Evolutionary conservation across 2,113 vertebrate genomes (phyloP).

Genomic region (Stomatorhinus ivindoensis): DNA sequence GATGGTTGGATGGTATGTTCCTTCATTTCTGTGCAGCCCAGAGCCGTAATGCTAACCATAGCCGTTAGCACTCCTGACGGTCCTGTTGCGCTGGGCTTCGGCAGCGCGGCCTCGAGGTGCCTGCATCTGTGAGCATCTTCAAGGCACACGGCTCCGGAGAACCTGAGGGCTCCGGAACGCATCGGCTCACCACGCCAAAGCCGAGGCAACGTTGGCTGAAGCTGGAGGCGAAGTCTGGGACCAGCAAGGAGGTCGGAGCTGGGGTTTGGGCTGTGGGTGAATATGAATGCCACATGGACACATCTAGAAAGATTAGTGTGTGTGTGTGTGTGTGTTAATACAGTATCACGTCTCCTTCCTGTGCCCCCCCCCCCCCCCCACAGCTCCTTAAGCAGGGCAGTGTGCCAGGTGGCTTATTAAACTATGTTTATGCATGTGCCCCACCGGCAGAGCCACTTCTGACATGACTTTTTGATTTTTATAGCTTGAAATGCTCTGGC

Average conservation of each 20-base stretch:
- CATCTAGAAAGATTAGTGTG: not conserved
- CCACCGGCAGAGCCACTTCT: not conserved
- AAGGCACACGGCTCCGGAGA: not conserved
- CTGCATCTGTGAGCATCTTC: not conserved
- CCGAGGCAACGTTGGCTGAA: not conserved
- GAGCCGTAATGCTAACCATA: not conserved
- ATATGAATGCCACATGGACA: not conserved
- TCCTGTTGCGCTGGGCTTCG: not conserved
- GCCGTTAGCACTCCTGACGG: not conserved
- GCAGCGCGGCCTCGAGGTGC: not conserved
- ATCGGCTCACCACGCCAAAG: not conserved
- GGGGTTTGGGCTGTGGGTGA: not conserved
- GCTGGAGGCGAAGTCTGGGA: not conserved
- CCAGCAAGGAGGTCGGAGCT: not conserved
- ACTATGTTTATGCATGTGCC: not conserved
- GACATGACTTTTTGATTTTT: constrained; percentile 7
- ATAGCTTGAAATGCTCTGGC: not conserved
- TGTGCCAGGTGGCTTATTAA: not conserved
- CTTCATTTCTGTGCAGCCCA: not conserved
- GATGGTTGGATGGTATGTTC: not conserved
- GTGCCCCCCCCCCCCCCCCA: not conserved
- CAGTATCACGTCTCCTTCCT: not conserved
- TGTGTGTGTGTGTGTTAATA: not conserved
- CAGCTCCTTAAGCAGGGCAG: not conserved
- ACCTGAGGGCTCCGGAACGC: not conserved